These are phyloP conservation scores for Eueides isabella DNA, from an alignment of 1,140 invertebrate species.

Conservation along the genomic window DNA sequence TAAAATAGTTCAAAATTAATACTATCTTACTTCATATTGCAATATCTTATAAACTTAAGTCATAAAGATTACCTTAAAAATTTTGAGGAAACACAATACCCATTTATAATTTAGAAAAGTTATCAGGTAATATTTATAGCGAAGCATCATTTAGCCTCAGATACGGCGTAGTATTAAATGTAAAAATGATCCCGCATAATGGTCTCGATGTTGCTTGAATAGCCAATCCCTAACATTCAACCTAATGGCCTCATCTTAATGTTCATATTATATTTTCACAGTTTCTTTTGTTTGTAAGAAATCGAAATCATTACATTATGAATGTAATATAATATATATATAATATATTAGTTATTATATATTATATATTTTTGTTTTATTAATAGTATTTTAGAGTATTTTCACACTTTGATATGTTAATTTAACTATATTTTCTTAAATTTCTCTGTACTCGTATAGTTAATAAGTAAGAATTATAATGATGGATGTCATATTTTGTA, in stretches of 20 bases:
- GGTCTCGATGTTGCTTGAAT: constrained; percentile 23
- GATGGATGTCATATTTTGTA: no score
- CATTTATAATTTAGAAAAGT: background rate
- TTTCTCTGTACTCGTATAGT: no score
- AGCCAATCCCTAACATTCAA: constrained; percentile 33
- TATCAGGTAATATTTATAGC: background rate
- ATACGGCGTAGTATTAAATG: constrained; percentile 7
- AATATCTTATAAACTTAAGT: no score
- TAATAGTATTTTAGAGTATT: no score
- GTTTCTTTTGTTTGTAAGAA: constrained; percentile 30
- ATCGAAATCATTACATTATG: background rate
- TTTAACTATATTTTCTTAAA: no score
- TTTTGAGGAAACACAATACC: background rate
- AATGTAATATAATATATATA: no score
- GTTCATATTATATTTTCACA: constrained; percentile 34
- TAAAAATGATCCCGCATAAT: constrained; percentile 30
- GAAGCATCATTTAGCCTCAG: background rate
- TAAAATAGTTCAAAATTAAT: no score
- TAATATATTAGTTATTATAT: no score
- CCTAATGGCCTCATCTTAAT: constrained; percentile 35
- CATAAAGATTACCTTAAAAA: background rate
- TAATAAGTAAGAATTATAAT: no score
- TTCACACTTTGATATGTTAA: no score
- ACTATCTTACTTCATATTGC: no score
- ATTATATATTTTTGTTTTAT: no score